Evolutionary conservation across 2,113 vertebrate species (phyloP).

Genomic region (Laterallus jamaicensis): DNA sequence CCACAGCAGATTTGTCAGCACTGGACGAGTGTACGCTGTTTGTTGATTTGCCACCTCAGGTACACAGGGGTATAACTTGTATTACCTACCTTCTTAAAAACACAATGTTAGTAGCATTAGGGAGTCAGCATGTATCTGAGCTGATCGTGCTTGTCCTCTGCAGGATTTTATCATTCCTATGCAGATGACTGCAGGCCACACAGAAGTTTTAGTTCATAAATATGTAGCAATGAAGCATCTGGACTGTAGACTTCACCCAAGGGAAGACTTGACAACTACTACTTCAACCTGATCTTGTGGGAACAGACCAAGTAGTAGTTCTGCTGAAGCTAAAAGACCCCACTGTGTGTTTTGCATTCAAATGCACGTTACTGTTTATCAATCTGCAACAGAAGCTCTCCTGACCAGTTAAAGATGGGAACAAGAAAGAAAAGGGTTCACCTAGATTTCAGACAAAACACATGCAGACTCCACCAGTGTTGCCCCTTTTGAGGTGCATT

Average conservation of each 20-base stretch:
- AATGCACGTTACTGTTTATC: neutral
- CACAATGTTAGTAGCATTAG: neutral
- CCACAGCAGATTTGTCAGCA: neutral
- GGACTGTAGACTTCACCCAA: neutral
- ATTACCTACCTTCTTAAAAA: neutral
- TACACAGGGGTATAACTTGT: accelerated
- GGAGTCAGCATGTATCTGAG: neutral
- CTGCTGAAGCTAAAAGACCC: neutral
- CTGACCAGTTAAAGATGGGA: neutral
- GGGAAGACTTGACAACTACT: neutral
- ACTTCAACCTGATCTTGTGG: neutral
- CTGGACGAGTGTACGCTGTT: neutral
- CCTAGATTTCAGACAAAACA: neutral
- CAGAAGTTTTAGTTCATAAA: neutral
- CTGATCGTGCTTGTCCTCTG: neutral
- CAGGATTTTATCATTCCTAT: neutral
- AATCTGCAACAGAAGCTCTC: neutral
- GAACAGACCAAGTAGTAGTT: neutral
- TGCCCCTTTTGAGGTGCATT: neutral
- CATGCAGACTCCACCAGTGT: neutral
- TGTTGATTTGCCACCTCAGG: neutral
- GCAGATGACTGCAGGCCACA: neutral
- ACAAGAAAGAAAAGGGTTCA: neutral
- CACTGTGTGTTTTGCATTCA: neutral
- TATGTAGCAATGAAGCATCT: neutral